Conservation (phyloP, 2,888 invertebrate species). For the Mesoligia furuncula region DNA sequence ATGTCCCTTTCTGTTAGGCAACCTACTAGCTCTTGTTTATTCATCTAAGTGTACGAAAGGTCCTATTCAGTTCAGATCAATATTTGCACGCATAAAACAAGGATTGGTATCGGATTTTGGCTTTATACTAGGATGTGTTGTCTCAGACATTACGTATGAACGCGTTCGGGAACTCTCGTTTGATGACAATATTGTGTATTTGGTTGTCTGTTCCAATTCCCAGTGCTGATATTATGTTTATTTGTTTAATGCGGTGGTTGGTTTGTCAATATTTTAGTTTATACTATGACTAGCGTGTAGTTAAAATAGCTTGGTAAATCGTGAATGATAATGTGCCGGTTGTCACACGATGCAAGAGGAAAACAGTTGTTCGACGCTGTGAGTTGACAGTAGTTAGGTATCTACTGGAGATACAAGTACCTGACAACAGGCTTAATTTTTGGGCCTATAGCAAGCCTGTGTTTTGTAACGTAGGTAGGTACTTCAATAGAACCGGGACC, state of each 20-base stretch:
- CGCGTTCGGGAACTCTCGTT: conserved; percentile 43
- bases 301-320: background rate
- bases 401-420: too few relatives aligned
- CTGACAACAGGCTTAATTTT: background rate
- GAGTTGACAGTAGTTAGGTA: background rate
- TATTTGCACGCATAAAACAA: conserved; percentile 58
- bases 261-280: background rate
- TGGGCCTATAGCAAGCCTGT: background rate
- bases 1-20: conserved; percentile 21
- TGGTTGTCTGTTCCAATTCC: conserved; percentile 40
- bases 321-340: background rate
- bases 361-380: background rate
- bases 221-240: conserved; percentile 29
- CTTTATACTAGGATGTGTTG: conserved; percentile 33
- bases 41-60: conserved; percentile 31
- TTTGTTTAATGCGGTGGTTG: conserved; percentile 27
- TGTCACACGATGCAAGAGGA: background rate
- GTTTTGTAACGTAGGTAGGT: background rate
- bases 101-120: conserved; percentile 57
- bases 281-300: background rate
- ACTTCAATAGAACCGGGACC: background rate
- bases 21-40: conserved; percentile 44
- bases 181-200: conserved; percentile 43
- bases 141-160: conserved; percentile 47
- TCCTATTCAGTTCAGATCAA: conserved; percentile 36